Evolutionary conservation across 2,797 vertebrate genomes (phyloP), one percentile per base, ranked within the genome.

Genomic region (Tokudaia muenninki): DNA sequence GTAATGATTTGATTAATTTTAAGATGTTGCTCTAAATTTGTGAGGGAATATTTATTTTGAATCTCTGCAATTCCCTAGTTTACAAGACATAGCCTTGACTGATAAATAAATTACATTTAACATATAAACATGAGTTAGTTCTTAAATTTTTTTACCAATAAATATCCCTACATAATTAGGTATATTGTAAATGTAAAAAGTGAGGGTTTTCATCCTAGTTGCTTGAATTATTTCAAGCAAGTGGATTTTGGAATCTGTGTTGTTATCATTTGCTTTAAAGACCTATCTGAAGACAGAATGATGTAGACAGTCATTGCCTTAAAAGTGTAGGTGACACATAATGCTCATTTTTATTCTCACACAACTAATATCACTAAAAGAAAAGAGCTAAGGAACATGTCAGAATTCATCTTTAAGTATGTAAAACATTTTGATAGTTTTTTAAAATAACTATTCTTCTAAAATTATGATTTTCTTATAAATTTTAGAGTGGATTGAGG

Each of bases 371-470:
- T 70, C 50, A 75, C 34, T 3, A 67, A 37, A 84, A 37, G 41
- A n/a, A 16, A 1, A 8, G 47, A 86, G 29, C 12, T 82, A 78
- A 84, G 65, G 29, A 74, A 78, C 61, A 81, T 67, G 37, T 77
- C 29, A 79, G 19, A 88, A n/a, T 79, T 61, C 95, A 75, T 93
- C 24, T 65, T 65, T 37, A 91, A 82, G 52, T 88, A 87, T 31
- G 17, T 87, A 59, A 96, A 97, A 97, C 93, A 97, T 97, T 98
- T 57, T 97, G 95, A 97, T 90, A 82, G 93, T 61, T 90, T 67
- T 88, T 88, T 31, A 55, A 80, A 91, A 24, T 83, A 84, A 50
- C 57, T 95, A 93, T 96, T 94, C 57, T 91, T 97, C 44, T 87
- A 70, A 87, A 94, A 80, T n/a, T 88, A 2, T 86, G 41, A 70